Evolutionary conservation across 1,140 invertebrate species (phyloP).

Genomic region (Neoseiulus cucumeris): DNA sequence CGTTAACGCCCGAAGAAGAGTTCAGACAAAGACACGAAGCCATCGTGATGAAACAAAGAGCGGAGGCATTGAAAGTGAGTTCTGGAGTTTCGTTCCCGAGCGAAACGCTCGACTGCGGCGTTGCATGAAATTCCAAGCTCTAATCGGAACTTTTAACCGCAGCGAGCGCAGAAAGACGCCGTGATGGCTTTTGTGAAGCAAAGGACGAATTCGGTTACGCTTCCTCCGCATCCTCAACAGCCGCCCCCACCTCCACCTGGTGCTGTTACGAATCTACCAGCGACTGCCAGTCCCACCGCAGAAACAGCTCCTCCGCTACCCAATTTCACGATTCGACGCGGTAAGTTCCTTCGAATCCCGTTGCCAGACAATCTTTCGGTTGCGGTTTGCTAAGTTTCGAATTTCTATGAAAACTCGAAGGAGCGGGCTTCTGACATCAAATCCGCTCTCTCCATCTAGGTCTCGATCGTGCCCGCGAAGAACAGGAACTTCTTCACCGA

Average conservation of each 20-base stretch:
- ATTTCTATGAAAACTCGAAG: too few relatives aligned
- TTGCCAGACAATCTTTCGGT: too few relatives aligned
- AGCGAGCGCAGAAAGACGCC: not conserved
- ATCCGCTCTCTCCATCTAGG: conserved; percentile 29
- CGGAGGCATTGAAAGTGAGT: conserved; percentile 14
- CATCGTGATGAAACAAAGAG: conserved; percentile 18
- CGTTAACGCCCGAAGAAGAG: conserved; percentile 22
- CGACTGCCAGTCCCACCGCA: not conserved
- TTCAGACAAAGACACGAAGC: conserved; percentile 22
- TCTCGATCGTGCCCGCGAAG: conserved; percentile 68
- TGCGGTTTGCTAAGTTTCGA: too few relatives aligned
- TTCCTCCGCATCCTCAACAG: not conserved
- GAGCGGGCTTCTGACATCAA: too few relatives aligned
- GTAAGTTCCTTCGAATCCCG: not conserved
- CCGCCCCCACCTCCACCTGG: not conserved
- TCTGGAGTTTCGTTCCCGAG: not conserved
- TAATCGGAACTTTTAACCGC: not conserved
- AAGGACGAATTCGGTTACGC: not conserved
- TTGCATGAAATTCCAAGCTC: not conserved
- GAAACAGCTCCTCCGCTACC: not conserved
- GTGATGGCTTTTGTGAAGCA: not conserved
- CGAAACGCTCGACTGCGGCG: not conserved
- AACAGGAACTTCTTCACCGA: conserved; percentile 61
- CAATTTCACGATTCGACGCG: conserved; percentile 1
- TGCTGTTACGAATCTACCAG: not conserved